Base-by-base conservation (phyloP, 2,888 invertebrate species). In the Ectemnius cavifrons region DNA sequence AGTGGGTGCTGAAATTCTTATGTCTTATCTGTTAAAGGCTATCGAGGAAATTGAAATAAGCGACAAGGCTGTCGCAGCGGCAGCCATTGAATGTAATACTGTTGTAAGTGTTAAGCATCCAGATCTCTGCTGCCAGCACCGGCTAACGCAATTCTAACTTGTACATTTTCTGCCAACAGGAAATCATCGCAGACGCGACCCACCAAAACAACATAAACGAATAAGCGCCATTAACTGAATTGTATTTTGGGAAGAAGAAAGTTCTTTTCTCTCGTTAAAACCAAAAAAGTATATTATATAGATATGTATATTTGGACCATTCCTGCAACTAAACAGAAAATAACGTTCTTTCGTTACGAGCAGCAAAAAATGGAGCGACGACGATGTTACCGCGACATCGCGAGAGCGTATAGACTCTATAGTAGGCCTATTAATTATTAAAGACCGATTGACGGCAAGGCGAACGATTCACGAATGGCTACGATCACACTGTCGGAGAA, bases 291-390 rank as follows among this genome's bases (percentile, higher is more conserved):
- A 90, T 91, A 91, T 90, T 89, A 89, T 89, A 90, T 90, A 90
- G 89, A 89, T 90, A 90, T 90, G 89, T 89, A 90, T 89, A 90
- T 91, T 91, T 89, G 91, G 90, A 90, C 89, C 90, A 90, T 91
- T 90, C 89, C 90, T 90, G 86, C 88, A 89, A 90, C 86, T 86
- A 88, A 90, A 88, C 87, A 83, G 86, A 89, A 89, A 89, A 89
- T 86, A 87, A 88, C 86, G 87, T 89, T 89, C 87, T 90, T 90
- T 90, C 87, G 89, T 88, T 89, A 90, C 87, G 87, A 88, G 87
- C 87, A 88, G 81, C 86, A 86, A 85, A 81, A 86, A 80, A 76
- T 66, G 73, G 71, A 76, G 70, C 83, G 85, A 85, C 79, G 83
- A 86, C 83, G 85, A 85, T 85, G 88, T 87, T 81, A 85, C 81